Evolutionary conservation across 2,113 vertebrate genomes (phyloP), one percentile per base, ranked within the genome.

Genomic region (Jaculus jaculus): DNA sequence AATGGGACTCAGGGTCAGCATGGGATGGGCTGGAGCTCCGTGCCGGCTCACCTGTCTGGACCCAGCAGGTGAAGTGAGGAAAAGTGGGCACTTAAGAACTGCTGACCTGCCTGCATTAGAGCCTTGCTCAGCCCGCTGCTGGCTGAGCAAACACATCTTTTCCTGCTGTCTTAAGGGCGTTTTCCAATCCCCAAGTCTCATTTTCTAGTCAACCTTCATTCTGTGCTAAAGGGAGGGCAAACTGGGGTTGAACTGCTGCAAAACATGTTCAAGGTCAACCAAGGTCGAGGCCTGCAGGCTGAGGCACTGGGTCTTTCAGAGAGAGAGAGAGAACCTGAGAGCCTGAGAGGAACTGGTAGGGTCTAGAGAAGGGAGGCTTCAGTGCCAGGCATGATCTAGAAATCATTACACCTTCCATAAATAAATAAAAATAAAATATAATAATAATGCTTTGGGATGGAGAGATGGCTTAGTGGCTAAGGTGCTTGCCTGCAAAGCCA

Each of bases 221-320:
- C 13, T 9, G 73, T 2, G 17, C 58, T 11, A 28, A 28, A 17
- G 9, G n/a, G n/a, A 77, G 30, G 16, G 7, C 0, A 3, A 18
- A 2, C 11, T 74, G 26, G 61, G 61, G 7, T 0, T 72, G 63
- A 10, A 51, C 61, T 18, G 28, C 42, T 2, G 47, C 63, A 66
- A 74, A 21, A 30, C 26, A 15, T 54, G 80, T n/a, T 69, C 71
- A 32, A 51, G 79, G 88, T 61, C 54, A 79, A 11, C 34, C 34
- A 65, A 65, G 34, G 34, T 60, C 34, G 78, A 61, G 32, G 12
- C 17, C 0, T 54, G 0, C 26, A 12, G 61, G 34, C 23, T 5
- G 28, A 75, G 75, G 73, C 12, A 2, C 17, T 15, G 0, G 8
- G 16, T 16, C 0, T 15, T 60, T 66, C 11, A 37, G 34, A 42